These are phyloP conservation scores for Amniataba percoides DNA, from an alignment of 2,797 vertebrate genomes.

Conservation along the genomic window DNA sequence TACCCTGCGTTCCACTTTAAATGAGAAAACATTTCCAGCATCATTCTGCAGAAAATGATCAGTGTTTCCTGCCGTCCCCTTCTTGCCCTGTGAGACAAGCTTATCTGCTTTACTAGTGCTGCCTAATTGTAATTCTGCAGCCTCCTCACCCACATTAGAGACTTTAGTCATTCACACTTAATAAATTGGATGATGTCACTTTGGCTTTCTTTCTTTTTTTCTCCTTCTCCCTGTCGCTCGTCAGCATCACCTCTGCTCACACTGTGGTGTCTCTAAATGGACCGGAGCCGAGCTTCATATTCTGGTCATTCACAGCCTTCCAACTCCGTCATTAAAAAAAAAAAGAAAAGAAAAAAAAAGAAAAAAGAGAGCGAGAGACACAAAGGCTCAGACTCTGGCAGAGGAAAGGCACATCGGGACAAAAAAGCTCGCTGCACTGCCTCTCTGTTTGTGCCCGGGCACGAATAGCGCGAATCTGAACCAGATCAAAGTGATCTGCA, in stretches of 20 bases:
- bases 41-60: conserved; percentile 25
- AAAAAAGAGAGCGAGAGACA: not conserved
- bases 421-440: conserved; percentile 58
- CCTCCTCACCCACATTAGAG: conserved; percentile 44
- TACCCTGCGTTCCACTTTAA: conserved; percentile 18
- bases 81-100: conserved; percentile 20
- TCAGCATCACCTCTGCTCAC: conserved; percentile 55
- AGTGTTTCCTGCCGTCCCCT: conserved; percentile 17
- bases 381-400: conserved; percentile 66
- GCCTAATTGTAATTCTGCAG: conserved; percentile 70
- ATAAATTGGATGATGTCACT: conserved; percentile 68
- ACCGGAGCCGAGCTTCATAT: conserved; percentile 55
- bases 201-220: conserved; percentile 29
- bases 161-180: conserved; percentile 61
- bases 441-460: conserved; percentile 51
- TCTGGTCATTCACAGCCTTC: conserved; percentile 68
- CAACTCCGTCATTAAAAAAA: conserved; percentile 72
- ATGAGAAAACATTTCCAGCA: conserved; percentile 7
- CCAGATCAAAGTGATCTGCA: conserved; percentile 82
- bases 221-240: conserved; percentile 8
- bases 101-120: conserved; percentile 43
- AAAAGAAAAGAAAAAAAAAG: conserved; percentile 56
- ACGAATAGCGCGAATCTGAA: conserved; percentile 62
- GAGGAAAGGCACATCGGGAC: conserved; percentile 54
- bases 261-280: conserved; percentile 45